Conservation (phyloP, 2,888 invertebrate species). For the Creontiades dilutus region DNA sequence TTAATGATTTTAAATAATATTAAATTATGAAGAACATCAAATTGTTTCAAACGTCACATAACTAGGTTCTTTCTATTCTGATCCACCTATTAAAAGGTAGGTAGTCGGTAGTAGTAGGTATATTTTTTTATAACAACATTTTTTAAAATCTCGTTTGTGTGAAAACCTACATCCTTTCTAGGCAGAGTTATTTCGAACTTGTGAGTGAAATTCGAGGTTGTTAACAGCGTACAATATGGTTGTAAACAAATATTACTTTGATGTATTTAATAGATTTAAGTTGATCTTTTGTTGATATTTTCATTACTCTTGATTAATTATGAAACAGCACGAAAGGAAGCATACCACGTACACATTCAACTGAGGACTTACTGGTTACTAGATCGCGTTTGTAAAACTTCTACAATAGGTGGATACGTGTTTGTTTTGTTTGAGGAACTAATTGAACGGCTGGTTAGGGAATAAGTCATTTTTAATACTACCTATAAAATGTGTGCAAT, state of each 20-base stretch:
- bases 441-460: no score
- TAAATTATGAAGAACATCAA: no score
- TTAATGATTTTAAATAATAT: no score
- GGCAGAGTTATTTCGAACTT: background rate
- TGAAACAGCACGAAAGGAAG: background rate
- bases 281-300: background rate
- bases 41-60: no score
- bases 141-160: background rate
- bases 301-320: background rate
- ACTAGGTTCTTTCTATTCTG: background rate
- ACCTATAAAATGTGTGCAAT: no score
- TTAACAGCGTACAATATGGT: background rate
- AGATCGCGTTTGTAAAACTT: no score
- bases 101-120: background rate
- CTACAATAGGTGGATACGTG: no score
- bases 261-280: background rate
- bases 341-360: no score
- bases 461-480: no score
- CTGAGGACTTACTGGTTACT: no score
- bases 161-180: background rate
- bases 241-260: background rate
- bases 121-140: conserved; percentile 46
- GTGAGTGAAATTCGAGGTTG: conserved; percentile 40
- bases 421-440: no score
- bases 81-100: background rate